Conservation (phyloP, 2,113 vertebrate genomes). For the Osmerus eperlanus region DNA sequence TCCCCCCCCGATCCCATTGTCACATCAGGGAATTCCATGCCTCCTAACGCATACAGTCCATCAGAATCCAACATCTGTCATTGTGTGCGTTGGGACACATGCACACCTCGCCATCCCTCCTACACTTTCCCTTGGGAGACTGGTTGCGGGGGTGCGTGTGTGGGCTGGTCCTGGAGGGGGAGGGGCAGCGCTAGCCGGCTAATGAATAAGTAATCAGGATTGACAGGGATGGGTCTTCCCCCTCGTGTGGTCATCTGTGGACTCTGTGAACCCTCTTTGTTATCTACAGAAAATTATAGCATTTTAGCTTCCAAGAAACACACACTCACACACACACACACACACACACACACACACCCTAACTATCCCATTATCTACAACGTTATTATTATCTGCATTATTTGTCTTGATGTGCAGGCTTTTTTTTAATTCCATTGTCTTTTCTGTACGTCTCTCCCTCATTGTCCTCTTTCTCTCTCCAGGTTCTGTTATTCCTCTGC, state of each 20-base stretch:
- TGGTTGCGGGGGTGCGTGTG: constrained; percentile 29
- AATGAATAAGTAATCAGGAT: constrained; percentile 78
- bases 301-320: neutral
- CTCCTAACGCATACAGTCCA: constrained; percentile 46
- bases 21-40: constrained; percentile 55
- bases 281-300: constrained; percentile 25
- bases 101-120: constrained; percentile 45
- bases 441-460: constrained; percentile 38
- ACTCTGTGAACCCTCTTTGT: constrained; percentile 54
- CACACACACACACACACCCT: neutral
- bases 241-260: constrained; percentile 38
- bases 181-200: constrained; percentile 54
- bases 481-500: neutral
- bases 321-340: neutral
- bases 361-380: constrained; percentile 10
- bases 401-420: too few species aligned
- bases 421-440: neutral
- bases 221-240: constrained; percentile 57
- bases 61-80: constrained; percentile 61
- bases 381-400: too few species aligned
- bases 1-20: constrained; percentile 37
- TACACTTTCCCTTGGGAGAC: constrained; percentile 46
- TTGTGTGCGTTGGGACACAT: constrained; percentile 36
- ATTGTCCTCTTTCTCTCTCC: constrained; percentile 41
- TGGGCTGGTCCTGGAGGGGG: constrained; percentile 34